Conservation (phyloP, 2,888 invertebrate genomes). For the Tetranychus truncatus region DNA sequence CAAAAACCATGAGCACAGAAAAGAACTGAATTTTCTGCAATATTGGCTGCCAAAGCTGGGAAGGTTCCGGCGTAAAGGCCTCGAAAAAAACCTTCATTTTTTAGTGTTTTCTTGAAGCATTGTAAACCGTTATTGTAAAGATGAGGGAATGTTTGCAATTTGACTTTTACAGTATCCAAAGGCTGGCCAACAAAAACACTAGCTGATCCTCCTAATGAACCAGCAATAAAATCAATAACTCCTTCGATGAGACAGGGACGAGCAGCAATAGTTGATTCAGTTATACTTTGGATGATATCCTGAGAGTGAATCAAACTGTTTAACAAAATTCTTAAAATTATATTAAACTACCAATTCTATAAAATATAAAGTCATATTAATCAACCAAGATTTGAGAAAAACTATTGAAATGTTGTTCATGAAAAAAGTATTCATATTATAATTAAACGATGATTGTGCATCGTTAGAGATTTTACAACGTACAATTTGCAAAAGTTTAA, state of each 20-base stretch:
- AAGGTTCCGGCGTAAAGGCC: slow-evolving; percentile 86
- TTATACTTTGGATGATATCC: too few species aligned
- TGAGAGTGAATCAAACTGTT: too few species aligned
- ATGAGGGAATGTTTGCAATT: slow-evolving; percentile 91
- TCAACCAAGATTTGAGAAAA: too few species aligned
- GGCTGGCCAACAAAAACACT: slow-evolving; percentile 93
- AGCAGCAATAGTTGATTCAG: too few species aligned
- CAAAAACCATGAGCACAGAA: slow-evolving; percentile 90
- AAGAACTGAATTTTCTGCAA: slow-evolving; percentile 90
- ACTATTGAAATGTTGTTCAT: too few species aligned
- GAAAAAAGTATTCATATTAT: too few species aligned
- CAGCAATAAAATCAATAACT: slow-evolving; percentile 19
- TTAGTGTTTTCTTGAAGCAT: slow-evolving; percentile 65
- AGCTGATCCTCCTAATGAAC: slow-evolving; percentile 46
- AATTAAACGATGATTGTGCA: too few species aligned
- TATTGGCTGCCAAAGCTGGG: slow-evolving; percentile 83
- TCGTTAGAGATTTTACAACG: too few species aligned
- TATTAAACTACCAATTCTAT: too few species aligned
- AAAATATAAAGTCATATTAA: too few species aligned
- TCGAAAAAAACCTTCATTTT: slow-evolving; percentile 58
- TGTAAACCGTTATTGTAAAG: slow-evolving; percentile 66
- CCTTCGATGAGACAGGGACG: not conserved
- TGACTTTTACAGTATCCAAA: slow-evolving; percentile 93
- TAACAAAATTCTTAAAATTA: too few species aligned
- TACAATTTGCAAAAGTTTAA: too few species aligned